Evolutionary conservation across 23 tunicate genomes (phyloP).

Genomic region (Trididemnum clinides): DNA sequence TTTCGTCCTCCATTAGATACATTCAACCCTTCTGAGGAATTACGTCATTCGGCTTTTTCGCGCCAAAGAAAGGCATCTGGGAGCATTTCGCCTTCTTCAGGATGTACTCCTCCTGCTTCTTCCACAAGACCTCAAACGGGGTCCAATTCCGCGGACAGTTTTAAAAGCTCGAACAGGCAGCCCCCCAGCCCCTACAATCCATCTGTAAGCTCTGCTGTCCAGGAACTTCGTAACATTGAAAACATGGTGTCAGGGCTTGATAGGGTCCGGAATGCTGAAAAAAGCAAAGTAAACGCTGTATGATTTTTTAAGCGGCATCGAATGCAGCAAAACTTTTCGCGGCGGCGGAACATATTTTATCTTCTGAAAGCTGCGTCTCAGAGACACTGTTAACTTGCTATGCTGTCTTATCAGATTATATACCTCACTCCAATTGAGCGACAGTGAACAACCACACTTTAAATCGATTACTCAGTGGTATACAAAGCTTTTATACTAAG

Average conservation of each 20-base stretch:
- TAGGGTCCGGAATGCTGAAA: background rate
- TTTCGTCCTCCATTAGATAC: background rate
- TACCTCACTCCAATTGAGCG: no score
- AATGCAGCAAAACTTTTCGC: no score
- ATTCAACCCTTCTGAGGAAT: background rate
- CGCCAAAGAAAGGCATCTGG: slow-evolving; percentile 46
- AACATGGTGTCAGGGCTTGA: slow-evolving; percentile 33
- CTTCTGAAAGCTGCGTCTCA: no score
- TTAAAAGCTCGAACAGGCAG: background rate
- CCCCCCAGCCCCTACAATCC: background rate
- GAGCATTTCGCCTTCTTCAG: slow-evolving; percentile 48
- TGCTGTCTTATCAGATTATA: no score
- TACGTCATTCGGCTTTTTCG: slow-evolving; percentile 27
- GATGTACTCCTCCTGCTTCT: slow-evolving; percentile 55
- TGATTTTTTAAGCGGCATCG: no score
- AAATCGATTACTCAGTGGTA: no score
- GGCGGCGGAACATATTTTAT: no score
- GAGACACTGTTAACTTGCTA: no score
- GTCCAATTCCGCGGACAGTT: slow-evolving; percentile 44
- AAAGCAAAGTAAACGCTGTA: background rate
- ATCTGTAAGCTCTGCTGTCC: slow-evolving; percentile 16
- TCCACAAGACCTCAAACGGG: slow-evolving; percentile 52
- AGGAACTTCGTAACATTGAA: slow-evolving; percentile 26
- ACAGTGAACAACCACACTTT: no score
- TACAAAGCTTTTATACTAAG: no score